Evolutionary conservation across 2,888 invertebrate species (phyloP), one percentile per base, ranked within the genome.

Genomic region (Drosophila percnosoma): DNA sequence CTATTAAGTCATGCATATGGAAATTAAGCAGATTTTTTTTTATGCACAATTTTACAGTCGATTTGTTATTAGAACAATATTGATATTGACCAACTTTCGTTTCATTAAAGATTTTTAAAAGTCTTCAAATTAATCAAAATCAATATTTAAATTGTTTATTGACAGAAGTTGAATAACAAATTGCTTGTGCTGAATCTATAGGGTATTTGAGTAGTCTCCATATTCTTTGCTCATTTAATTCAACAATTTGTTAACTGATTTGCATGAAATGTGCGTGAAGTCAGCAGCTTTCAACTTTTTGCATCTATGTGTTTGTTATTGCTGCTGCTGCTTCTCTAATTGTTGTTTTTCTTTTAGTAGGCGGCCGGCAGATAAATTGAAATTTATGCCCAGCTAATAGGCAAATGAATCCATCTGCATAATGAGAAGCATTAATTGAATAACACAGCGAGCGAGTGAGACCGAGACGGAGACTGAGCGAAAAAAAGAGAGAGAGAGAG

Each of bases 231-330:
- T 52, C n/a, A 53, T 4, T 48, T 60, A 55, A 59, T 48, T 36
- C 55, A 68, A 55, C 58, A 63, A 74, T 73, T 84, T 77, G 63
- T 27, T 70, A 82, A 52, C 64, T 65, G 57, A 69, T 81, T 87
- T 87, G 81, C 88, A 87, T 87, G 85, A 85, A 79, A 77, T 85
- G 75, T 81, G 79, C 82, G 82, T 83, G 64, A 80, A 82, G 68
- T 74, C 74, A 68, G 73, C 63, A 71, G 64, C 83, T 58, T 60
- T 57, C 67, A 67, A 78, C 45, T 58, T 76, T 63, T 73, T 73
- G 72, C 77, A 72, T 54, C 62, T 24, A 66, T 65, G 63, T 69
- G 42, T 53, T 63, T 66, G 58, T 21, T 60, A 29, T 58, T 60
- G 52, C 62, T 60, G 49, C 49, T 68, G 53, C 11, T 66, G 34